These are phyloP conservation scores for Watersipora subatra DNA, from an alignment of 1,140 invertebrate species.

Conservation along the genomic window DNA sequence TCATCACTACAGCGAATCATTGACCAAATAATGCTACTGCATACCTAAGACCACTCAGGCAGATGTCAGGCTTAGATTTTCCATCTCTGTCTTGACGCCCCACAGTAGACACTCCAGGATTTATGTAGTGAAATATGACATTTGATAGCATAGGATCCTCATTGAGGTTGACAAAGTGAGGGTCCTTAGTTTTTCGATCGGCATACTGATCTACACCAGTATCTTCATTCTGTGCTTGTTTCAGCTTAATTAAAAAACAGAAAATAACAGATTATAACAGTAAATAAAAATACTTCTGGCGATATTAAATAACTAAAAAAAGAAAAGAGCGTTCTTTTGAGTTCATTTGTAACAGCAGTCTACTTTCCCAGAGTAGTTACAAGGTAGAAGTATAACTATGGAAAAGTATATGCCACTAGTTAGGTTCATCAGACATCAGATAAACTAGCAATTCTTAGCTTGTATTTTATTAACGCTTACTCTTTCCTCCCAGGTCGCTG, in stretches of 20 bases:
- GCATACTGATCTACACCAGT: background rate
- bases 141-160: slow-evolving; percentile 41
- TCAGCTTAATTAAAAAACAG: slow-evolving; percentile 11
- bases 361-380: no score
- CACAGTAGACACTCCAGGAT: slow-evolving; percentile 24
- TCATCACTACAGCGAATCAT: no score
- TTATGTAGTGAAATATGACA: slow-evolving; percentile 35
- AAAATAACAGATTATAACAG: background rate
- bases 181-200: slow-evolving; percentile 20
- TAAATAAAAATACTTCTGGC: no score
- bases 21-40: no score
- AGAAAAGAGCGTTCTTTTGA: no score
- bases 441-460: no score
- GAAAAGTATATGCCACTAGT: no score
- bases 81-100: slow-evolving; percentile 35
- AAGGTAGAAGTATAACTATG: no score
- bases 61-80: slow-evolving; percentile 21
- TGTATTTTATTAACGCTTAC: no score
- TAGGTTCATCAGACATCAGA: no score
- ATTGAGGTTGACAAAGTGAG: slow-evolving; percentile 38
- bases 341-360: no score
- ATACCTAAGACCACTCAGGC: slow-evolving; percentile 36
- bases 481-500: slow-evolving; percentile 31
- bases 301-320: no score
- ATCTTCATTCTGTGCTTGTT: slow-evolving; percentile 10